Evolutionary conservation across 2,888 invertebrate species (phyloP), one percentile per base, ranked within the genome.

Genomic region (Trypoxylon attenuatum): DNA sequence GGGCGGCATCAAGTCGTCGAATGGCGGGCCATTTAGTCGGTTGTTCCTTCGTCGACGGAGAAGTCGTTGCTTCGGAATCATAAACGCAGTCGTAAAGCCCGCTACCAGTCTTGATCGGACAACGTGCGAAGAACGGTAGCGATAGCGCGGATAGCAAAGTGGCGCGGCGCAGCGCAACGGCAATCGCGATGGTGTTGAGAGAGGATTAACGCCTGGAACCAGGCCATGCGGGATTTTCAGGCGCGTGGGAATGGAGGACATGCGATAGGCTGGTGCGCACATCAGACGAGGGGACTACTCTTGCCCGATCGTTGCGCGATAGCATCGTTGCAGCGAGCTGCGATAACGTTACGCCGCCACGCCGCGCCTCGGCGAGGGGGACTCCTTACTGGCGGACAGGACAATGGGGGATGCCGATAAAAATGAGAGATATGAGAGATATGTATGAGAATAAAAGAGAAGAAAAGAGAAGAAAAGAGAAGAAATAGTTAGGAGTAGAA

Each of bases 201-300:
- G 77, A 81, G 80, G 79, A 82, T 81, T 82, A 81, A 76, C 74
- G 56, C 66, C 60, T 66, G 62, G 66, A 49, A 43, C 39, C 55
- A 47, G 50, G 27, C 54, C 45, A 67, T 51, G 53, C 22, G 63
- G 62, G 69, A 62, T 61, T 60, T 58, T 65, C 55, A 59, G 53
- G 23, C 42, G 62, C 53, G 57, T 61, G 60, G 45, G 68, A 33
- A 58, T 18, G 33, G 45, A 46, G 67, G 42, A 69, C 51, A 50
- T 53, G 57, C 49, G 69, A 58, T 56, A 51, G 54, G 33, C 45
- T 25, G 51, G 46, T 46, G 56, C 29, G 22, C 22, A 51, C 47
- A 39, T 21, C 39, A 38, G 19, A 23, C 21, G 18, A 10, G 27
- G 13, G 21, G 19, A n/a, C n/a, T n/a, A n/a, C n/a, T n/a, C n/a